phyloP scores from a whole-genome alignment of 1,140 invertebrate species.

The Cydia splendana region DNA sequence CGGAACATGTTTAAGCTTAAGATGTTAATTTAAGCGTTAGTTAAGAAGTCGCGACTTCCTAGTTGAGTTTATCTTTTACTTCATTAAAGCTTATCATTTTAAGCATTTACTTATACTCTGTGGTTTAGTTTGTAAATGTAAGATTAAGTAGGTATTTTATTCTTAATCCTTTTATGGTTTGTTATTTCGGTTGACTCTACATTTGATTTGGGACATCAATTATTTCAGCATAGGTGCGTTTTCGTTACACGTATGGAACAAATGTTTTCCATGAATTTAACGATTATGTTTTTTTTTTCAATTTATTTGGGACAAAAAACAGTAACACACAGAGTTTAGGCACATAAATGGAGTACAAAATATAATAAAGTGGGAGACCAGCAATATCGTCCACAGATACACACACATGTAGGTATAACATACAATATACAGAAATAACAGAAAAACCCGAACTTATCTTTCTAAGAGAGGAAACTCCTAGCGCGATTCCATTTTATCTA shows the following conservation, averaged over 20 bases:
- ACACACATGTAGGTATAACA: no score
- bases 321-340: no score
- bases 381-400: no score
- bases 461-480: background rate
- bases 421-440: background rate
- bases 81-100: constrained; percentile 3
- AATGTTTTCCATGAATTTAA: no score
- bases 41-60: constrained; percentile 3
- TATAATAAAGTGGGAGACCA: no score
- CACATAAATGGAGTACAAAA: no score
- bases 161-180: no score
- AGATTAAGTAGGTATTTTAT: no score
- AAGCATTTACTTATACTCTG: background rate
- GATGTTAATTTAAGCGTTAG: constrained; percentile 7
- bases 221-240: background rate
- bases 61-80: constrained; percentile 16
- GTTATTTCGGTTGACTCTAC: background rate
- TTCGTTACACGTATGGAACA: no score
- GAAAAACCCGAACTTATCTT: background rate
- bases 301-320: no score
- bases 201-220: background rate
- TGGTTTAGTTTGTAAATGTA: background rate
- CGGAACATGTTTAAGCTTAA: constrained; percentile 17
- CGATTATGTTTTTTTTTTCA: no score
- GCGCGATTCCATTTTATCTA: background rate